These are phyloP conservation scores for Gymnorhina tibicen DNA, from an alignment of 2,113 vertebrate genomes.

Conservation along the genomic window DNA sequence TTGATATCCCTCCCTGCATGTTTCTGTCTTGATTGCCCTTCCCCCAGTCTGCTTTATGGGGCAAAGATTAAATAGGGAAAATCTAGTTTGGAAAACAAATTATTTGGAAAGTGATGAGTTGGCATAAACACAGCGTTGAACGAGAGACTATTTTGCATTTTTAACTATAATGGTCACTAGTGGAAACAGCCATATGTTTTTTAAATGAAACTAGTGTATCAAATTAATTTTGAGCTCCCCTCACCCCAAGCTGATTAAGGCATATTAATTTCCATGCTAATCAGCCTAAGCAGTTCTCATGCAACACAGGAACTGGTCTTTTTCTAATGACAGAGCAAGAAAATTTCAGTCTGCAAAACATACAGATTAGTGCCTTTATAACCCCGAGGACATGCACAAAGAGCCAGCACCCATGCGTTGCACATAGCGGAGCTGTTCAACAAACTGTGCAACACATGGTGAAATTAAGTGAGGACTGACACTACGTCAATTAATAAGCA, in stretches of 20 bases:
- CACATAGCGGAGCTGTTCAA: background rate
- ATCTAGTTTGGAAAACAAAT: background rate
- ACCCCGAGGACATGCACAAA: background rate
- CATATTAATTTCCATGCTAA: constrained; percentile 59
- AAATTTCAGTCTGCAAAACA: background rate
- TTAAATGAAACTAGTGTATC: constrained; percentile 13
- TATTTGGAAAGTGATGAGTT: constrained; percentile 3
- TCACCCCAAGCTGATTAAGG: constrained; percentile 53
- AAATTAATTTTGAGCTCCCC: constrained; percentile 58
- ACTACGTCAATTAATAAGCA: background rate
- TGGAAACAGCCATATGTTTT: background rate
- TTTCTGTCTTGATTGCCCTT: background rate
- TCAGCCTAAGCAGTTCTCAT: constrained; percentile 9
- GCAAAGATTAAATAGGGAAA: constrained; percentile 15
- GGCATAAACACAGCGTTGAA: background rate
- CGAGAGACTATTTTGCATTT: background rate
- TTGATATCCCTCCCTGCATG: background rate
- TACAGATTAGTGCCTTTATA: background rate
- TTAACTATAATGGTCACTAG: constrained; percentile 2
- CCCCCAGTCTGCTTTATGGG: background rate
- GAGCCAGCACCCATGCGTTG: rapidly evolving
- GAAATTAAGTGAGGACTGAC: background rate
- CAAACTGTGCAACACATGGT: background rate
- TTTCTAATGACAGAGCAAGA: background rate
- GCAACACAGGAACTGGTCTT: background rate